Conservation (phyloP, 2,797 vertebrate genomes). For the Silurus aristotelis region DNA sequence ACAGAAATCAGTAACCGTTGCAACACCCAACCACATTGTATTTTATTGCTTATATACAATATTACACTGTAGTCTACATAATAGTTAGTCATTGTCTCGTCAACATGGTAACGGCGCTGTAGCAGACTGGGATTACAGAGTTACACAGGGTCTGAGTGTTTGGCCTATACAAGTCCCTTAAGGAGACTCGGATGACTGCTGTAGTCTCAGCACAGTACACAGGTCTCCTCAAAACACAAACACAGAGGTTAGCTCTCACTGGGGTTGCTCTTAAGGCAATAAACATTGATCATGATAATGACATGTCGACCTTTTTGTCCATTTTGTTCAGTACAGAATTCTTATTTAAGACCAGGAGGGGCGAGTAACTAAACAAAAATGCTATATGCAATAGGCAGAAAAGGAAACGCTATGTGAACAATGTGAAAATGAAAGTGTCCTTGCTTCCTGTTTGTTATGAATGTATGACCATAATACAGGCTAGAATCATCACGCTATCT, state of each 20-base stretch:
- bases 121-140: conserved; percentile 50
- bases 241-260: conserved; percentile 17
- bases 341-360: neutral
- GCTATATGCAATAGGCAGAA: neutral
- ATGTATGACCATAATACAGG: neutral
- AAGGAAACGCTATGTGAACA: no score
- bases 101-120: neutral
- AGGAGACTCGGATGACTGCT: conserved; percentile 6
- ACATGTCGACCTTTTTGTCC: neutral
- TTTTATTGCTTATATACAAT: neutral
- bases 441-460: neutral
- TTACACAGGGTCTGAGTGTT: conserved; percentile 33
- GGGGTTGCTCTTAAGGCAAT: neutral
- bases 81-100: neutral
- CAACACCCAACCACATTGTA: neutral
- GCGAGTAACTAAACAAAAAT: neutral
- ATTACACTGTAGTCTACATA: conserved; percentile 1
- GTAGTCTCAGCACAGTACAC: conserved; percentile 1
- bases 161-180: conserved; percentile 37
- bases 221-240: neutral
- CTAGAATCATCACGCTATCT: neutral
- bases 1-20: no score
- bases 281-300: neutral
- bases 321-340: neutral
- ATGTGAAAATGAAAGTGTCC: neutral